These are phyloP conservation scores for Adoxophyes honmai DNA, from an alignment of 1,140 invertebrate species.

Conservation along the genomic window DNA sequence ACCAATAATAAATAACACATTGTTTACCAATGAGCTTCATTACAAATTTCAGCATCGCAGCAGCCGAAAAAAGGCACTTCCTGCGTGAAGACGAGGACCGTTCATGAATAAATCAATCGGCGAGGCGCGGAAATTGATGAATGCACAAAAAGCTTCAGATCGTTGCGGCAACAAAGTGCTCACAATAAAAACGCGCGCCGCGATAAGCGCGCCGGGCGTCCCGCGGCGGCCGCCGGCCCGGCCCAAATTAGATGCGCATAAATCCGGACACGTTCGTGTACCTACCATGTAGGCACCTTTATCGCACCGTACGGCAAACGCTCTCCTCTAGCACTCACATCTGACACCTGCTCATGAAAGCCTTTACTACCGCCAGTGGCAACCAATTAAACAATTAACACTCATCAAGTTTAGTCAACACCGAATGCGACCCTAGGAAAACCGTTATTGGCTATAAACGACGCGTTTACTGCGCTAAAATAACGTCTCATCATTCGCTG, in stretches of 20 bases:
- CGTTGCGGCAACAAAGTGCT: conserved; percentile 69
- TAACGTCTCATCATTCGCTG: conserved; percentile 27
- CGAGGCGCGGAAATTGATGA: conserved; percentile 75
- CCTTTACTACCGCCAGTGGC: not conserved
- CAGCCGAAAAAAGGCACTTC: conserved; percentile 69
- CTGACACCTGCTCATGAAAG: conserved; percentile 2
- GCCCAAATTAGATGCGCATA: conserved; percentile 74
- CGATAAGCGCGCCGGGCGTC: conserved; percentile 54
- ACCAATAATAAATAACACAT: conserved; percentile 67
- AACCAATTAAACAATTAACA: conserved; percentile 2
- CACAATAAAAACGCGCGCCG: conserved; percentile 62
- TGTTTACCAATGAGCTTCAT: conserved; percentile 73
- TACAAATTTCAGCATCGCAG: conserved; percentile 70
- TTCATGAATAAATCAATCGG: conserved; percentile 75
- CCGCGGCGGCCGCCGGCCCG: conserved; percentile 41
- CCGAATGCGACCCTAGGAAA: not conserved
- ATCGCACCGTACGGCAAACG: conserved; percentile 26
- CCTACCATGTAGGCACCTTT: conserved; percentile 37
- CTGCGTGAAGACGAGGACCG: conserved; percentile 64
- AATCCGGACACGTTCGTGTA: conserved; percentile 43
- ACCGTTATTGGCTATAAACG: not conserved
- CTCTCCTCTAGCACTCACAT: too few relatives aligned
- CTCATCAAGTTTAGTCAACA: not conserved
- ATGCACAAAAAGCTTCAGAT: conserved; percentile 65
- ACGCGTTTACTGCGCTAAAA: not conserved